Percentiles rank a stretch among this genome's conserved stretches.
These are phyloP conservation scores for Cryptocephalus moraei DNA, from an alignment of 2,888 invertebrate genomes.

Conservation along the genomic window DNA sequence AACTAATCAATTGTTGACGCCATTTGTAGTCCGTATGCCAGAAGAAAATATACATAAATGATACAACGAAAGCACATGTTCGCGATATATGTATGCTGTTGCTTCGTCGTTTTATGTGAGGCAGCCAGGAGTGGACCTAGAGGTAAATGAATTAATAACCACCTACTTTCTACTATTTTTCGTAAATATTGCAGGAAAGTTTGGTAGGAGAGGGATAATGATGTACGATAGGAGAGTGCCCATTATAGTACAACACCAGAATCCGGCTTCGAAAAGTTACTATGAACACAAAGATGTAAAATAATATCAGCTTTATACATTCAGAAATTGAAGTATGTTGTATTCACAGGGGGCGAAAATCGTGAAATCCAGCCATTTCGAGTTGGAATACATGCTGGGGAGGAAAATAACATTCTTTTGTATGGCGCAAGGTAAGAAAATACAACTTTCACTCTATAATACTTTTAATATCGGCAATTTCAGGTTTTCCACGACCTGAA, in stretches of 20 bases:
- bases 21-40: no score
- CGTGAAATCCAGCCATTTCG: conserved; percentile 59
- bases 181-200: conserved; percentile 18
- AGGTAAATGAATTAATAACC: no score
- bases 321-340: neutral
- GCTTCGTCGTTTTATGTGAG: no score
- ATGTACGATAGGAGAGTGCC: conserved; percentile 44
- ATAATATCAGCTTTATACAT: neutral
- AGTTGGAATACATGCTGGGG: conserved; percentile 62
- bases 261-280: conserved; percentile 48
- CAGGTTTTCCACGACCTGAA: conserved; percentile 56
- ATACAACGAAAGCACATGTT: no score
- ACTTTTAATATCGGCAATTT: conserved; percentile 1
- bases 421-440: conserved; percentile 49
- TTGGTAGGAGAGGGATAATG: conserved; percentile 36
- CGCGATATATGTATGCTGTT: no score
- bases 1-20: no score
- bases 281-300: conserved; percentile 55
- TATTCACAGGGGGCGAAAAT: conserved; percentile 56
- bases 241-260: conserved; percentile 46
- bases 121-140: no score
- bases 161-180: neutral
- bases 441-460: neutral
- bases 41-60: no score
- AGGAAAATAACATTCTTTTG: conserved; percentile 68